Percentiles rank a stretch among this genome's conserved stretches.
Conservation (phyloP, 2,797 vertebrate genomes). For the Nyctibius grandis region DNA sequence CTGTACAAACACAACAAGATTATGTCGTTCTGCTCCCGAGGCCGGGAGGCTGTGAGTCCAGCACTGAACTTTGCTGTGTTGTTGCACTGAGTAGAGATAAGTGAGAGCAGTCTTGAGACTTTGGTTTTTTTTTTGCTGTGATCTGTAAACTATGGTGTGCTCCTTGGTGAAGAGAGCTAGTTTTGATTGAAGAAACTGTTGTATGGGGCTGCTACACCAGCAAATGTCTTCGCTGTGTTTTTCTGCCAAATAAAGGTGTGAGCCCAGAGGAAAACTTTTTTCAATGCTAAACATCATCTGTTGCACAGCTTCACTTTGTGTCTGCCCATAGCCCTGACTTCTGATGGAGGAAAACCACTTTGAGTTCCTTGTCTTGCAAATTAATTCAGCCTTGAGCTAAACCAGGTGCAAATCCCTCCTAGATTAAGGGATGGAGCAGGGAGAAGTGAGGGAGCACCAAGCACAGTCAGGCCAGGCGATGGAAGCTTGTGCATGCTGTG, state of each 20-base stretch:
- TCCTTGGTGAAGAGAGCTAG: not conserved
- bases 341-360: not conserved
- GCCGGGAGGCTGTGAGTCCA: accelerated
- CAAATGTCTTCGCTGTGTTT: not conserved
- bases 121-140: not conserved
- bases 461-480: not conserved
- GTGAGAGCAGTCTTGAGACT: not conserved
- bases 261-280: constrained; percentile 17
- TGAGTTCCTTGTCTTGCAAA: not conserved
- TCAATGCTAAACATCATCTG: constrained; percentile 1
- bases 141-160: not conserved
- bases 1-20: not conserved
- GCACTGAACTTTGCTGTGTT: not conserved
- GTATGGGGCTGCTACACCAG: not conserved
- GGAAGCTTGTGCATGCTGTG: not conserved
- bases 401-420: constrained; percentile 34
- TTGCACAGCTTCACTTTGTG: constrained; percentile 12
- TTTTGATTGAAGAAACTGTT: not conserved
- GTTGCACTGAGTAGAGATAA: not conserved
- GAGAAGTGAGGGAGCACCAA: not conserved
- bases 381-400: constrained; percentile 9
- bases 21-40: not conserved
- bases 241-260: not conserved
- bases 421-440: not conserved
- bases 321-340: not conserved